Percentiles rank a stretch among this genome's conserved stretches.
Evolutionary conservation across 2,888 invertebrate species (phyloP).

Genomic region (Unio delphinus): DNA sequence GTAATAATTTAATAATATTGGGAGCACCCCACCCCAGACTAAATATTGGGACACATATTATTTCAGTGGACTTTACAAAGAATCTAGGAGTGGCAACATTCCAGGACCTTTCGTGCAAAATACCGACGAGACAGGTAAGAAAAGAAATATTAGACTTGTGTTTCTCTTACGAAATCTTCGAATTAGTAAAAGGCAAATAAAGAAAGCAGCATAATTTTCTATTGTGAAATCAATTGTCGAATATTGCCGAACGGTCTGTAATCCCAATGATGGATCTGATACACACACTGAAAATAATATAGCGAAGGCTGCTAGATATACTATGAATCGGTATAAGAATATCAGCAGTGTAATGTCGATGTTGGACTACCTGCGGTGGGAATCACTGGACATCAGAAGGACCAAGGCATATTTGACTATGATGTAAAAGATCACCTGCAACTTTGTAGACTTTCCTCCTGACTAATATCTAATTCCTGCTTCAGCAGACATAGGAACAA

Average conservation of each 20-base stretch:
- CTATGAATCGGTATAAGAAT: slow-evolving; percentile 1
- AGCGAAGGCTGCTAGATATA: slow-evolving; percentile 6
- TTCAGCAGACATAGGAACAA: neutral
- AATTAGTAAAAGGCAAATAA: slow-evolving; percentile 1
- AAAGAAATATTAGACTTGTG: slow-evolving; percentile 3
- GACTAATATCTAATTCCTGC: neutral
- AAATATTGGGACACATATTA: neutral
- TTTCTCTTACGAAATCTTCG: neutral
- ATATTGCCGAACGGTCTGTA: slow-evolving; percentile 5
- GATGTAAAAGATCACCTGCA: neutral
- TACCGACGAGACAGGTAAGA: neutral
- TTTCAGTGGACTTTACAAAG: neutral
- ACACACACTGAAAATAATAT: slow-evolving; percentile 3
- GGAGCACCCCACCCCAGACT: no score
- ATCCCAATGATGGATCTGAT: slow-evolving; percentile 1
- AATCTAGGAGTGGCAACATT: slow-evolving; percentile 1
- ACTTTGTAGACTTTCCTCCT: slow-evolving; percentile 1
- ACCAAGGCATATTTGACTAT: slow-evolving; percentile 1
- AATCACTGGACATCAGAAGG: slow-evolving; percentile 5
- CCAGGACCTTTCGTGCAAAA: slow-evolving; percentile 2
- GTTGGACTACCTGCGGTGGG: slow-evolving; percentile 4
- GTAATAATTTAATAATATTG: no score
- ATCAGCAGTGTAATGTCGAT: slow-evolving; percentile 6
- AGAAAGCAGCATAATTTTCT: slow-evolving; percentile 1
- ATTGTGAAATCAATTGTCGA: neutral